A percentile compares a stretch with the other conserved stretches of the same genome.
Conservation (phyloP, 2,888 invertebrate genomes). For the Drosophila ustulata region DNA sequence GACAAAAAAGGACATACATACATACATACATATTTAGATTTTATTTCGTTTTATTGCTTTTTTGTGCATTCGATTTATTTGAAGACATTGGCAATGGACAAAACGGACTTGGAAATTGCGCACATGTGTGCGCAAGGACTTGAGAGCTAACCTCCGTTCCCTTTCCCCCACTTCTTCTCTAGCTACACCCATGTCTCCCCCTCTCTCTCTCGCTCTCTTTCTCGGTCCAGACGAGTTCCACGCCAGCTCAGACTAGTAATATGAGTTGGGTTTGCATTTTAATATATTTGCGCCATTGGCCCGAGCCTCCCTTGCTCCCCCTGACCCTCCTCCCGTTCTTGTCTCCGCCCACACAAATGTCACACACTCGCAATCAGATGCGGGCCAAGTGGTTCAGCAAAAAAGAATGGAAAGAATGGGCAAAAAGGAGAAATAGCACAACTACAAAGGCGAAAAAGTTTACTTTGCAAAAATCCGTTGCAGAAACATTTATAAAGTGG, state of each 20-base stretch:
- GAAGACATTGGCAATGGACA: conserved; percentile 75
- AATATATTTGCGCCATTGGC: conserved; percentile 69
- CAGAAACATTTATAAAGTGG: conserved; percentile 81
- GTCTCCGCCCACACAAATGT: conserved; percentile 54
- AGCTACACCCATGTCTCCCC: conserved; percentile 2
- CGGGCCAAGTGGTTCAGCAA: conserved; percentile 65
- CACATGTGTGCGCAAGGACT: conserved; percentile 80
- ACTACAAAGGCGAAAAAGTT: conserved; percentile 77
- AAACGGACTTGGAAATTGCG: conserved; percentile 81
- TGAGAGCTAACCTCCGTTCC: conserved; percentile 36
- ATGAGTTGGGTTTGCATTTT: conserved; percentile 82
- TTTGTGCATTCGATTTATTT: conserved; percentile 81
- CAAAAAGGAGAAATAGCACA: conserved; percentile 35
- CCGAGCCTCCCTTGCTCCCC: neutral
- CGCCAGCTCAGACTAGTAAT: conserved; percentile 50
- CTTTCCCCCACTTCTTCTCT: neutral
- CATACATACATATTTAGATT: conserved; percentile 75
- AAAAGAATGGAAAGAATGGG: neutral
- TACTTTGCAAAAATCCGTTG: conserved; percentile 78
- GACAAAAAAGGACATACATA: conserved; percentile 65
- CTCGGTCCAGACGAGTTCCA: conserved; percentile 6
- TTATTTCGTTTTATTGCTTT: conserved; percentile 82
- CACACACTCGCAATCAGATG: conserved; percentile 77
- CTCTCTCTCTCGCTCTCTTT: neutral
- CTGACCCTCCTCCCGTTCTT: neutral